Percentiles rank a stretch among this genome's conserved stretches.
These are phyloP conservation scores for Macropus fuliginosus DNA, from an alignment of 2,797 vertebrate genomes.

Conservation along the genomic window DNA sequence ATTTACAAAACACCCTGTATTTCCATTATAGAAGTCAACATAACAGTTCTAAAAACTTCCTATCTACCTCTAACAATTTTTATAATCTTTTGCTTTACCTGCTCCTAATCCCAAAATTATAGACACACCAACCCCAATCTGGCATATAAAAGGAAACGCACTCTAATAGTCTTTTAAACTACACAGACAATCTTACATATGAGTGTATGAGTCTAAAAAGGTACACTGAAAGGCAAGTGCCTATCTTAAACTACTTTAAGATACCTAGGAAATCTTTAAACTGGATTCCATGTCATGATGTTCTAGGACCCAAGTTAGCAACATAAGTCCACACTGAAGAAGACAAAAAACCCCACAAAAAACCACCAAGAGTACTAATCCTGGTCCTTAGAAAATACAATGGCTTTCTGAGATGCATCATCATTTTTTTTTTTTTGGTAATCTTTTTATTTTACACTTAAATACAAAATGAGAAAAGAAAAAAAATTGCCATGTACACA, in stretches of 20 bases:
- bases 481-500: too few species aligned
- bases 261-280: background rate
- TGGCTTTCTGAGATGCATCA: background rate
- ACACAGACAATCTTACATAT: background rate
- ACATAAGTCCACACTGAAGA: background rate
- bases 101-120: background rate
- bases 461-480: too few species aligned
- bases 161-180: background rate
- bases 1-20: background rate
- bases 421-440: too few species aligned
- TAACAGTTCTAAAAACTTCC: background rate
- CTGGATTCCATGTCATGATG: background rate
- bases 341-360: background rate
- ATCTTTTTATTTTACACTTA: too few species aligned
- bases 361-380: background rate
- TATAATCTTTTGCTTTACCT: background rate
- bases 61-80: background rate
- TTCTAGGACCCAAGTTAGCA: constrained; percentile 1
- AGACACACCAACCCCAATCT: background rate
- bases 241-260: too few species aligned
- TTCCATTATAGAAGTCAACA: background rate
- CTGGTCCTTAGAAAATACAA: background rate
- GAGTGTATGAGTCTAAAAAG: background rate
- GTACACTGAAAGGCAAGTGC: background rate
- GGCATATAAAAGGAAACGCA: background rate